These are phyloP conservation scores for Oscheius sp. DNA, from an alignment of 2,888 invertebrate species.

Conservation along the genomic window DNA sequence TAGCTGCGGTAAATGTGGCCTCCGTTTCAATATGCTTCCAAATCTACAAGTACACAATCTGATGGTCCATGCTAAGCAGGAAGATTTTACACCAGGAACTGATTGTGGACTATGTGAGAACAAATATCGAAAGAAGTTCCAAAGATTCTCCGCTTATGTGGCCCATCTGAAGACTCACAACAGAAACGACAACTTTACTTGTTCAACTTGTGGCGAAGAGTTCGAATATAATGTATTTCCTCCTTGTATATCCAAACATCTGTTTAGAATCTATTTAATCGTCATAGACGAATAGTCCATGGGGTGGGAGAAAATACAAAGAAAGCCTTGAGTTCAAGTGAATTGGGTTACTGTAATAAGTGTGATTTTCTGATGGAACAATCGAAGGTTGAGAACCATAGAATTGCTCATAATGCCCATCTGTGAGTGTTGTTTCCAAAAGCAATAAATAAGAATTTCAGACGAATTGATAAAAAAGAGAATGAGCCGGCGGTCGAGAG, in stretches of 20 bases:
- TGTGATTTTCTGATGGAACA: conserved; percentile 36
- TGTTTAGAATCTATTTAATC: conserved; percentile 31
- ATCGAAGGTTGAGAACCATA: conserved; percentile 33
- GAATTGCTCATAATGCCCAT: conserved; percentile 28
- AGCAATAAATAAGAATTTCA: not conserved
- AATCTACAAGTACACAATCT: conserved; percentile 29
- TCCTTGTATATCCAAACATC: not conserved
- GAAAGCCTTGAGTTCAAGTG: conserved; percentile 10
- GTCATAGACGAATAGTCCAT: conserved; percentile 39
- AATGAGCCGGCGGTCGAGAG: not conserved
- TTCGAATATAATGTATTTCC: conserved; percentile 34
- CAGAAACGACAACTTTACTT: conserved; percentile 34
- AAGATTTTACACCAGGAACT: conserved; percentile 25
- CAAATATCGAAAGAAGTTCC: conserved; percentile 22
- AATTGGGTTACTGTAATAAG: conserved; percentile 42
- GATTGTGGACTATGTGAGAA: conserved; percentile 37
- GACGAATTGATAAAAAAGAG: conserved; percentile 23
- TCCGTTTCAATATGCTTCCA: conserved; percentile 26
- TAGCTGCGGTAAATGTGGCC: conserved; percentile 33
- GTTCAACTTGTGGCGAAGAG: conserved; percentile 38
- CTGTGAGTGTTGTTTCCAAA: conserved; percentile 4
- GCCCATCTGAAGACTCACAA: conserved; percentile 45
- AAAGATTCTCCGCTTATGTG: conserved; percentile 33
- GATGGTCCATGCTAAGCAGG: conserved; percentile 25
- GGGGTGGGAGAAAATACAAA: conserved; percentile 18